Evolutionary conservation across 2,797 vertebrate genomes (phyloP).

Genomic region (Ctenochaetus hawaiiensis): DNA sequence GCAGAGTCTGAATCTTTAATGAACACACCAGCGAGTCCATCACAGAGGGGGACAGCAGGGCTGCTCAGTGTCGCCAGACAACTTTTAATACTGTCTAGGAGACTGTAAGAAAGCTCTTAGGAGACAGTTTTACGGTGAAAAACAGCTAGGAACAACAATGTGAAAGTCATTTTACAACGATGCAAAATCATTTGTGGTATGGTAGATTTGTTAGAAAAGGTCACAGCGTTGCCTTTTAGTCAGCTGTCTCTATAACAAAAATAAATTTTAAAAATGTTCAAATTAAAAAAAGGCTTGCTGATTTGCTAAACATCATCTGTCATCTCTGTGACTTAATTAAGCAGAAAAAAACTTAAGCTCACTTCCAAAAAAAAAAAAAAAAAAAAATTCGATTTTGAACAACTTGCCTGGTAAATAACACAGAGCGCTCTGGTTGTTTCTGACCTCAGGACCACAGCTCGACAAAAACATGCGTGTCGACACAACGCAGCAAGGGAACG

Average conservation of each 20-base stretch:
- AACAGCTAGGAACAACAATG: background rate
- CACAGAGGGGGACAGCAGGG: constrained; percentile 10
- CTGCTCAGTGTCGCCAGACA: constrained; percentile 9
- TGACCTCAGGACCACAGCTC: constrained; percentile 48
- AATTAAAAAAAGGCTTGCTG: background rate
- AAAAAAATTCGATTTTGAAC: constrained; percentile 41
- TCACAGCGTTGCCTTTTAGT: background rate
- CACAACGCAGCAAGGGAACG: constrained; percentile 32
- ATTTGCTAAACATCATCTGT: background rate
- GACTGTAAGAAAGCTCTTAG: background rate
- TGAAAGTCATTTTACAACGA: background rate
- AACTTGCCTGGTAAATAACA: constrained; percentile 19
- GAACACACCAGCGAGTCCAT: constrained; percentile 15
- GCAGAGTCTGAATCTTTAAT: constrained; percentile 41
- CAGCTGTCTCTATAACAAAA: background rate
- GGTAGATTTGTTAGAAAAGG: background rate
- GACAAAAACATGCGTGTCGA: constrained; percentile 35
- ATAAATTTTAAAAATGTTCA: too few relatives aligned
- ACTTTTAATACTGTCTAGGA: background rate
- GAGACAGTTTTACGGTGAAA: background rate
- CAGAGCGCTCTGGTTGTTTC: constrained; percentile 5
- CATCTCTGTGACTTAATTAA: background rate
- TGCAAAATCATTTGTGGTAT: background rate
- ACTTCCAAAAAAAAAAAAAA: constrained; percentile 43
- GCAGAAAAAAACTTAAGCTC: background rate